phyloP scores from a whole-genome alignment of 2,113 vertebrate species.

The Mobula hypostoma region DNA sequence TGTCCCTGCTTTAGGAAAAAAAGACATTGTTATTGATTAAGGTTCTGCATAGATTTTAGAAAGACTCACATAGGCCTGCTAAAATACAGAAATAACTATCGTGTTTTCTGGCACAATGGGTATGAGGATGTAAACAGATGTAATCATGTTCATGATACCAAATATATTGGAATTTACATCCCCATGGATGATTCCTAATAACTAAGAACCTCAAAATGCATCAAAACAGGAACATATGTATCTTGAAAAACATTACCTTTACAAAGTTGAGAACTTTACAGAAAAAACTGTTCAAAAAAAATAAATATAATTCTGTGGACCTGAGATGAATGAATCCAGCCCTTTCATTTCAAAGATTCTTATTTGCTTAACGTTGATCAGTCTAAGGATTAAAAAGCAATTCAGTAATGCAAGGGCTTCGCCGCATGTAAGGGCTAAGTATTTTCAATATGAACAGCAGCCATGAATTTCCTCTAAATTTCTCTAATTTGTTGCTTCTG shows the following conservation, averaged over 20 bases:
- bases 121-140: background rate
- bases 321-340: background rate
- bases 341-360: background rate
- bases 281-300: background rate
- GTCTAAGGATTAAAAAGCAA: background rate
- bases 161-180: background rate
- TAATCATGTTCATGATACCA: background rate
- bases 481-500: background rate
- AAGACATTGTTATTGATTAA: background rate
- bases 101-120: background rate
- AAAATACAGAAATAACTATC: background rate
- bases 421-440: background rate
- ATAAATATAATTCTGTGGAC: background rate
- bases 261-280: background rate
- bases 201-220: background rate
- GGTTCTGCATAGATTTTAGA: background rate
- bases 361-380: background rate
- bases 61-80: background rate
- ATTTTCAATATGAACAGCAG: background rate
- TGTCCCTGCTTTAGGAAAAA: background rate
- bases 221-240: background rate
- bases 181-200: background rate
- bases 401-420: background rate
- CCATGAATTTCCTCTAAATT: background rate
- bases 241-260: background rate